These are phyloP conservation scores for Entomobrya proxima DNA, from an alignment of 2,888 invertebrate genomes.

Conservation along the genomic window DNA sequence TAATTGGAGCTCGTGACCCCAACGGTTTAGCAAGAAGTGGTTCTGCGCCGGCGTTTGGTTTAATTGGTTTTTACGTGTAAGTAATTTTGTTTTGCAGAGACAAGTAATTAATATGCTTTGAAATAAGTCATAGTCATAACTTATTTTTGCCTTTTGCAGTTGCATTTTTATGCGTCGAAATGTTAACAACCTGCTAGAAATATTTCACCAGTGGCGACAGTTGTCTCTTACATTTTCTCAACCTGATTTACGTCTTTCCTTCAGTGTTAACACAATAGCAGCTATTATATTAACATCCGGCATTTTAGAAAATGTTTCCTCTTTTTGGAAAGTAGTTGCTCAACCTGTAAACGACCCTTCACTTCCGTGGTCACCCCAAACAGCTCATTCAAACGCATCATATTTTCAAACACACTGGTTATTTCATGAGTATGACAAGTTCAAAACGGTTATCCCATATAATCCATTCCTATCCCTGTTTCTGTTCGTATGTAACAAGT, in stretches of 20 bases:
- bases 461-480: constrained; percentile 41
- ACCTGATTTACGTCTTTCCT: constrained; percentile 49
- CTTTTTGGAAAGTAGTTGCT: constrained; percentile 44
- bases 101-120: too few relatives aligned
- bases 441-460: constrained; percentile 62
- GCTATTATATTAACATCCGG: constrained; percentile 67
- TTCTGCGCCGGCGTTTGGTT: too few relatives aligned
- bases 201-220: neutral
- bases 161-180: neutral
- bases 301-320: constrained; percentile 69
- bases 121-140: too few relatives aligned
- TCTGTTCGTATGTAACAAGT: constrained; percentile 69
- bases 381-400: neutral
- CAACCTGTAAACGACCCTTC: neutral
- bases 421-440: neutral
- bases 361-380: neutral
- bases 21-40: too few relatives aligned
- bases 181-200: neutral
- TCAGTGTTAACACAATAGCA: constrained; percentile 64
- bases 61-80: too few relatives aligned
- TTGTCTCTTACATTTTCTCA: neutral
- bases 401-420: constrained; percentile 59
- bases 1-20: too few relatives aligned
- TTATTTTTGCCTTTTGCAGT: too few relatives aligned
- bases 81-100: too few relatives aligned